Evolutionary conservation across 2,797 vertebrate species (phyloP).

Genomic region (Buphagus erythrorhynchus): DNA sequence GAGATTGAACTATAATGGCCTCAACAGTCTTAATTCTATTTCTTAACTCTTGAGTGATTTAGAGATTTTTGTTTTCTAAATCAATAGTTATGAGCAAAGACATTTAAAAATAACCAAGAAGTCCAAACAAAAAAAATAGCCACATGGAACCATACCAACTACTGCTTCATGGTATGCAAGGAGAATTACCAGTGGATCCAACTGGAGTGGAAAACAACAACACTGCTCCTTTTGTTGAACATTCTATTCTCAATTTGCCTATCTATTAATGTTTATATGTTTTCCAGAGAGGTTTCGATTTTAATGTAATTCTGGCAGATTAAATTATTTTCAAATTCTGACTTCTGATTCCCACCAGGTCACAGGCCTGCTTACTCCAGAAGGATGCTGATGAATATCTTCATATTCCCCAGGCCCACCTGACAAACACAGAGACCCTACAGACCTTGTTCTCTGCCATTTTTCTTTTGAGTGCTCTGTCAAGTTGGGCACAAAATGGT

Average conservation of each 20-base stretch:
- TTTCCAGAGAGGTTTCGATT: neutral
- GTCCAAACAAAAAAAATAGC: neutral
- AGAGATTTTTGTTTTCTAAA: neutral
- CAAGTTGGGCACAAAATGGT: neutral
- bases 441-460: neutral
- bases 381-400: neutral
- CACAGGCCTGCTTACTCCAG: neutral
- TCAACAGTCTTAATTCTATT: neutral
- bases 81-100: neutral
- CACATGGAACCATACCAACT: neutral
- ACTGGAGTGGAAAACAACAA: neutral
- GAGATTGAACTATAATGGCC: conserved; percentile 11
- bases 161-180: neutral
- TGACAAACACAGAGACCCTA: neutral
- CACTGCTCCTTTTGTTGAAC: neutral
- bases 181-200: neutral
- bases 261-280: neutral
- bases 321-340: neutral
- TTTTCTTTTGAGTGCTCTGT: neutral
- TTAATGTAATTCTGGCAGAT: conserved; percentile 8
- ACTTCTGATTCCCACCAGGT: neutral
- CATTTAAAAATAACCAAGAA: neutral
- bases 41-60: conserved; percentile 17
- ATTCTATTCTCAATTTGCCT: neutral
- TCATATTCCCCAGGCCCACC: neutral